Percentiles rank a stretch among this genome's conserved stretches.
phyloP scores from a whole-genome alignment of 2,113 vertebrate genomes.

The Mesocricetus auratus region DNA sequence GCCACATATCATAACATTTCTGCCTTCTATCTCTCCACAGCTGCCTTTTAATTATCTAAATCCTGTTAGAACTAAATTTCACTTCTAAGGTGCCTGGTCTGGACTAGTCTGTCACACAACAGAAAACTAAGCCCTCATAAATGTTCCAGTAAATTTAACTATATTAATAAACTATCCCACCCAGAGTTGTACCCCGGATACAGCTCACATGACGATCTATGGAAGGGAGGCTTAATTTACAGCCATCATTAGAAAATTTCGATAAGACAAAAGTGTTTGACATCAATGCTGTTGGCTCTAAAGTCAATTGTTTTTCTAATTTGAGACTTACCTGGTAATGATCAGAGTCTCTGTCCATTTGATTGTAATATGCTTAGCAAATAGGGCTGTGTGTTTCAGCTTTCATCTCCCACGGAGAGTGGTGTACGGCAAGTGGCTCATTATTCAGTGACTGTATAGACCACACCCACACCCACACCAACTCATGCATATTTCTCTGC shows the following conservation, averaged over 20 bases:
- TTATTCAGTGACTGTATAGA: not conserved
- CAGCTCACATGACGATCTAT: not conserved
- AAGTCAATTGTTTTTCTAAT: not conserved
- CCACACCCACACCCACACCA: not conserved
- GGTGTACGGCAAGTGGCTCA: not conserved
- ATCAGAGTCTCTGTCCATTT: not conserved
- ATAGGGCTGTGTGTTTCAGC: not conserved
- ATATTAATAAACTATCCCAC: not conserved
- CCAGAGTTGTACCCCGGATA: not conserved
- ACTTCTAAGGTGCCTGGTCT: not conserved
- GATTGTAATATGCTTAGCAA: not conserved
- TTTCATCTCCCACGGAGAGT: not conserved
- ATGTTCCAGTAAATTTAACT: not conserved
- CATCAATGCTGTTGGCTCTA: constrained; percentile 1
- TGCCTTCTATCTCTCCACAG: not conserved
- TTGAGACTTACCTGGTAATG: constrained; percentile 29
- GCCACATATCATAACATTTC: not conserved
- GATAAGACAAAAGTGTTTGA: not conserved
- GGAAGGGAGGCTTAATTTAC: not conserved
- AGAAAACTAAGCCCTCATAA: not conserved
- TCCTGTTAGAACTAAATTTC: not conserved
- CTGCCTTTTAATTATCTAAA: not conserved
- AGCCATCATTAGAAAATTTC: not conserved
- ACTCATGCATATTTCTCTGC: not conserved
- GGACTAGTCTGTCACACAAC: not conserved